Conservation (phyloP, 92 coral and sea anemone species). For the Bergia sp. region DNA sequence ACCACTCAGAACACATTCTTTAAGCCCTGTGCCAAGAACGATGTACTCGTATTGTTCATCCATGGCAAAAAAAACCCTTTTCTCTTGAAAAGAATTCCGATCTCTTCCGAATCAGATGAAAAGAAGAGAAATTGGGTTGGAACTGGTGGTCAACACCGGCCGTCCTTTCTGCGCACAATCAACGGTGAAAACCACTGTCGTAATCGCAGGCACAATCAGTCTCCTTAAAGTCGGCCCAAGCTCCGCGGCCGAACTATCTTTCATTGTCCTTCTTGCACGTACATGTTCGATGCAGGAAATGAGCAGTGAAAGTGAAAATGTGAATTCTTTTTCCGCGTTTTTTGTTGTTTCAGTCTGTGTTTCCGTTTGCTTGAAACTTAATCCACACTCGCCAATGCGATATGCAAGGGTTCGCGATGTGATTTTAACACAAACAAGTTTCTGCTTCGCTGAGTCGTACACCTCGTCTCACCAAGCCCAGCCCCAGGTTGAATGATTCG, state of each 20-base stretch:
- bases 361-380: neutral
- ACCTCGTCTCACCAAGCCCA: no score
- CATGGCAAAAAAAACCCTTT: constrained; percentile 49
- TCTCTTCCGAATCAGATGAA: constrained; percentile 27
- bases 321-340: neutral
- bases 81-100: neutral
- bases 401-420: neutral
- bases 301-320: neutral
- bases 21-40: constrained; percentile 95
- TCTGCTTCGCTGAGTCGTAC: no score
- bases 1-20: constrained; percentile 94
- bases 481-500: no score
- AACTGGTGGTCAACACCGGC: constrained; percentile 31
- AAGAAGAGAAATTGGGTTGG: constrained; percentile 23
- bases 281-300: no score
- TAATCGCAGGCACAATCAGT: no score
- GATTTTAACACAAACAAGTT: no score
- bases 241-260: no score
- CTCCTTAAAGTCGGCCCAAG: no score
- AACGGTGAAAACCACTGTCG: neutral
- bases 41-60: constrained; percentile 88
- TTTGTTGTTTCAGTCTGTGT: neutral
- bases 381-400: neutral
- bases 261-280: neutral
- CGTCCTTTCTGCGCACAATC: constrained; percentile 33